Percentiles rank a stretch among this genome's conserved stretches.
Conservation (phyloP, 2,797 vertebrate genomes). For the Propithecus deckenii region DNA sequence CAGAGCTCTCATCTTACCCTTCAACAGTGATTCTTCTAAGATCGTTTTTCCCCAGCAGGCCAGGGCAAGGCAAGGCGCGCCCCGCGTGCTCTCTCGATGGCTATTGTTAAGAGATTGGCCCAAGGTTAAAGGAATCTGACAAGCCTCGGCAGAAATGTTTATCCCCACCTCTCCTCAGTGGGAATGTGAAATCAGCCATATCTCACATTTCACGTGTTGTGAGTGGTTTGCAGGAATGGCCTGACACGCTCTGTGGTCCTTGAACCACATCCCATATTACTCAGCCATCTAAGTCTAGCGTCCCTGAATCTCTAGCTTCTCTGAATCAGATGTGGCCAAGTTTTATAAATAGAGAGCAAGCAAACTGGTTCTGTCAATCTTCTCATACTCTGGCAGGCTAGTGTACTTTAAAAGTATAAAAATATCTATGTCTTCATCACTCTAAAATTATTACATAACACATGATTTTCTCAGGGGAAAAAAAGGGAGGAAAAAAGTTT, state of each 20-base stretch:
- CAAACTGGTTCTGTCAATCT: slow-evolving; percentile 71
- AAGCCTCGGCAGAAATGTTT: neutral
- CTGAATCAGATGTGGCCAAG: slow-evolving; percentile 52
- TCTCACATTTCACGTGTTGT: neutral
- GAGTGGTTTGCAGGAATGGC: neutral
- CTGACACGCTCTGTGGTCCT: neutral
- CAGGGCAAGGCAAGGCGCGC: neutral
- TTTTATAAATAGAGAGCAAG: slow-evolving; percentile 70
- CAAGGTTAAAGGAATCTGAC: neutral
- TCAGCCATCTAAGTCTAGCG: slow-evolving; percentile 57
- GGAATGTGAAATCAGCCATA: neutral
- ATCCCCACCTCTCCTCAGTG: neutral
- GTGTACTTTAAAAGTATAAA: slow-evolving; percentile 72
- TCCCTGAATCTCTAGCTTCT: slow-evolving; percentile 55
- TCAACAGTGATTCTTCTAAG: slow-evolving; percentile 43
- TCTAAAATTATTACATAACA: slow-evolving; percentile 73
- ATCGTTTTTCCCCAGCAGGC: neutral
- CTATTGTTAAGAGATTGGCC: neutral
- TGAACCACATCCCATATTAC: slow-evolving; percentile 49
- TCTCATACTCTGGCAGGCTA: slow-evolving; percentile 56
- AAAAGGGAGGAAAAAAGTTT: neutral
- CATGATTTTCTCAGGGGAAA: neutral
- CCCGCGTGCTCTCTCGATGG: neutral
- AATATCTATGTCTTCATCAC: slow-evolving; percentile 70
- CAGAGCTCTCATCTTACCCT: slow-evolving; percentile 34